phyloP scores from a whole-genome alignment of 2,113 vertebrate species.

The Callorhinus ursinus region DNA sequence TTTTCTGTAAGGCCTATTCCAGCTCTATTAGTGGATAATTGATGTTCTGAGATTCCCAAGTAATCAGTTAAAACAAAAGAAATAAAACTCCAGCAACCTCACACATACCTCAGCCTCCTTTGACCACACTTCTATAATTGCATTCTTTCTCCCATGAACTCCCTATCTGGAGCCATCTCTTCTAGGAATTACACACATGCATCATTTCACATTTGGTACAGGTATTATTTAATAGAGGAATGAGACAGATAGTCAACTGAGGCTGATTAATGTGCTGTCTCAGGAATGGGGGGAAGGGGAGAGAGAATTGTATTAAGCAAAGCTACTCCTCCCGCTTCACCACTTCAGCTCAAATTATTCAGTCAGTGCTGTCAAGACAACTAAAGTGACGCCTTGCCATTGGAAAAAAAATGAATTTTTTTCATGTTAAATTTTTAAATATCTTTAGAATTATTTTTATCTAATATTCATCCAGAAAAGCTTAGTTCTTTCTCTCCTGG shows the following conservation, averaged over 20 bases:
- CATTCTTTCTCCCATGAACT: conserved; percentile 51
- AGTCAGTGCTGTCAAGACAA: conserved; percentile 79
- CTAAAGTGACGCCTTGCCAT: conserved; percentile 79
- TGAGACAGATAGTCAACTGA: conserved; percentile 83
- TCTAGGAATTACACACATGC: conserved; percentile 71
- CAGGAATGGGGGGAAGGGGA: conserved; percentile 70
- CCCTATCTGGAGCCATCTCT: conserved; percentile 44
- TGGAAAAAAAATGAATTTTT: conserved; percentile 72
- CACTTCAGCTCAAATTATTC: conserved; percentile 80
- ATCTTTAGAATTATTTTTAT: conserved; percentile 82
- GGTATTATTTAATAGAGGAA: conserved; percentile 86
- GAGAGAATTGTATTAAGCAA: conserved; percentile 57
- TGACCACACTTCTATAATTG: conserved; percentile 41
- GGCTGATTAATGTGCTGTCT: conserved; percentile 84
- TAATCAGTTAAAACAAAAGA: conserved; percentile 47
- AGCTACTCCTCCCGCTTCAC: conserved; percentile 48
- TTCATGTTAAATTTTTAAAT: conserved; percentile 82
- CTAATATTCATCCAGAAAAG: conserved; percentile 68
- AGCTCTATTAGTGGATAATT: background rate
- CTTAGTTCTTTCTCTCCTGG: conserved; percentile 55
- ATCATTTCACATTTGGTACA: conserved; percentile 83
- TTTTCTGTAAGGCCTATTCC: background rate
- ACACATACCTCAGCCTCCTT: background rate
- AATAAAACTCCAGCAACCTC: background rate
- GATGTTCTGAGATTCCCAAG: background rate